A percentile compares a stretch with the other conserved stretches of the same genome.
These are phyloP conservation scores for Agriopis marginaria DNA, from an alignment of 2,888 invertebrate genomes.

Conservation along the genomic window DNA sequence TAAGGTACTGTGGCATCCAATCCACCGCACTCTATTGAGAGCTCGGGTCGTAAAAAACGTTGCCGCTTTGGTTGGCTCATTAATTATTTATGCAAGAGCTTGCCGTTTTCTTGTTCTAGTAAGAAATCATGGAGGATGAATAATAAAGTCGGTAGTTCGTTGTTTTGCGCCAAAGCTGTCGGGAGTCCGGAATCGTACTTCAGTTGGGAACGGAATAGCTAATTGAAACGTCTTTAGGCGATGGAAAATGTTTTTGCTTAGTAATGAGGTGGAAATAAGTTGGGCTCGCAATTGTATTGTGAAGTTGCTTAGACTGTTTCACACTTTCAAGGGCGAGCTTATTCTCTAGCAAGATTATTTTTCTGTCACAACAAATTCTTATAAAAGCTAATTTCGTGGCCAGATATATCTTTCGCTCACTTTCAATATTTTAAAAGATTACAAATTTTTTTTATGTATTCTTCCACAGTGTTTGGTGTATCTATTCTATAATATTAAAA, in stretches of 20 bases:
- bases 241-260: constrained; percentile 24
- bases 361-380: too few relatives aligned
- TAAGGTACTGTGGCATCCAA: constrained; percentile 1
- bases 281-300: background rate
- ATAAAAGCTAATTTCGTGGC: too few relatives aligned
- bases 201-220: constrained; percentile 29
- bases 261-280: constrained; percentile 21
- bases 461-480: too few relatives aligned
- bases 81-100: constrained; percentile 47
- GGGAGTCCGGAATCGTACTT: constrained; percentile 24
- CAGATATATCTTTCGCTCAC: too few relatives aligned
- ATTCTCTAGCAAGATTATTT: too few relatives aligned
- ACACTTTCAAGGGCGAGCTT: background rate
- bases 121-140: constrained; percentile 50
- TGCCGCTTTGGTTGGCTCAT: constrained; percentile 43
- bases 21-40: constrained; percentile 24
- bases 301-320: background rate
- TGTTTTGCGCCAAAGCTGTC: constrained; percentile 41
- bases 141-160: constrained; percentile 44
- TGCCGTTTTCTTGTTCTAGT: constrained; percentile 44
- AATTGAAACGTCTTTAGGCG: constrained; percentile 29
- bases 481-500: too few relatives aligned
- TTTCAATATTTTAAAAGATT: too few relatives aligned
- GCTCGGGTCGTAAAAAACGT: constrained; percentile 41
- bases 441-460: too few relatives aligned